phyloP scores from a whole-genome alignment of 1,140 invertebrate genomes.

The Bombus polaris region DNA sequence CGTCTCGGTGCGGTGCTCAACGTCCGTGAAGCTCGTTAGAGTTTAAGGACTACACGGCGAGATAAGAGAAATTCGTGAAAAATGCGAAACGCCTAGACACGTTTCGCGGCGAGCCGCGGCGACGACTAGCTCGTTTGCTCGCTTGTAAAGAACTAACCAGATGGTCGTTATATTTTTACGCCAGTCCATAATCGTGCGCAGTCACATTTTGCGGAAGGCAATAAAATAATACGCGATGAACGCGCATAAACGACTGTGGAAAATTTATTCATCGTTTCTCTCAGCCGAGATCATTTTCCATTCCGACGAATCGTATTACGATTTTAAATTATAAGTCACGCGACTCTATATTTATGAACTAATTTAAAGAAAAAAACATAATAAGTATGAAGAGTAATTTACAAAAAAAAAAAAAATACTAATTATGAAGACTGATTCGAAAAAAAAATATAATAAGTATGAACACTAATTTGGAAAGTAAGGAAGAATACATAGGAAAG shows the following conservation, averaged over 20 bases:
- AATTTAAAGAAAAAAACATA: background rate
- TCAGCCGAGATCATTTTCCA: background rate
- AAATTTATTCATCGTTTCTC: background rate
- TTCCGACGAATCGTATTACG: background rate
- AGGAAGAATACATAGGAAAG: background rate
- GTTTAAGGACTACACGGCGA: constrained; percentile 3
- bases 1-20: constrained; percentile 44
- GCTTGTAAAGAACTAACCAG: background rate
- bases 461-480: background rate
- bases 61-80: constrained; percentile 39
- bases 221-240: constrained; percentile 17
- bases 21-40: constrained; percentile 44
- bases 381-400: background rate
- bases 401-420: no score
- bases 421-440: background rate
- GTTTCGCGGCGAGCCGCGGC: background rate
- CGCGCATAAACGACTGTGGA: background rate
- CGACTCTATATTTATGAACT: background rate
- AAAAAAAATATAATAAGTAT: background rate
- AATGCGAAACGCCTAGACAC: constrained; percentile 34
- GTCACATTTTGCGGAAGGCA: background rate
- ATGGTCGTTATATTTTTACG: constrained; percentile 32
- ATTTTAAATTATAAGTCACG: background rate
- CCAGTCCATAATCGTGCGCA: background rate
- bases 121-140: constrained; percentile 1